Evolutionary conservation across 2,113 vertebrate species (phyloP), one percentile per base, ranked within the genome.

Genomic region (Trogon melanurus): DNA sequence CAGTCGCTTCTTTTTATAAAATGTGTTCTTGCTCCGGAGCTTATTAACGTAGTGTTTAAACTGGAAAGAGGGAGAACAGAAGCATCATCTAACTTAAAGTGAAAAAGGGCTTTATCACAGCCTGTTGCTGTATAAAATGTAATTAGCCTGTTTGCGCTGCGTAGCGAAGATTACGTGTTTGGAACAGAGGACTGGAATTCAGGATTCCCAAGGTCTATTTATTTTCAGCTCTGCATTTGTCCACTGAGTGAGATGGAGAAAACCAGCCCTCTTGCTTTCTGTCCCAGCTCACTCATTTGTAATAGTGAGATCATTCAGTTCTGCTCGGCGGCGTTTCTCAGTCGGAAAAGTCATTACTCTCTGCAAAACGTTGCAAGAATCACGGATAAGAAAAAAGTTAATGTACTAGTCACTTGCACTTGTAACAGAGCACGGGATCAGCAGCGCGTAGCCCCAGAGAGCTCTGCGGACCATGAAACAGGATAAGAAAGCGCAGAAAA

Each of bases 21-120:
- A 61, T 0, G 98, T 98, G 93, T 97, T 99, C 97, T 99, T 99
- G 97, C 98, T 98, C 34, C 99, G 98, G 78, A 99, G 97, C 96
- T 99, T 99, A 71, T 36, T 98, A 94, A 99, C 98, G 29, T 99
- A 98, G 44, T 98, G 98, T 95, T 99, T 99, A 73, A 99, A 97
- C 99, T 99, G 91, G 11, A 89, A 93, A n/a, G 83, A 78, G 94
- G 86, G 38, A 85, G 72, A 89, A 83, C 14, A 95, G 41, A 57
- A 57, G 22, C 13, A 34, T 26, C 91, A 66, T 38, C 61, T 58
- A 66, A 71, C 69, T 54, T 56, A 8, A 88, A 57, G 54, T 16
- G 48, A 53, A 82, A 47, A 71, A 50, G 23, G 64, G 65, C 64
- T 53, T 60, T 15, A 71, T 15, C 72, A 54, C 26, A 32, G 51